phyloP scores from a whole-genome alignment of 2,888 invertebrate genomes.

The Idaea dimidiata region DNA sequence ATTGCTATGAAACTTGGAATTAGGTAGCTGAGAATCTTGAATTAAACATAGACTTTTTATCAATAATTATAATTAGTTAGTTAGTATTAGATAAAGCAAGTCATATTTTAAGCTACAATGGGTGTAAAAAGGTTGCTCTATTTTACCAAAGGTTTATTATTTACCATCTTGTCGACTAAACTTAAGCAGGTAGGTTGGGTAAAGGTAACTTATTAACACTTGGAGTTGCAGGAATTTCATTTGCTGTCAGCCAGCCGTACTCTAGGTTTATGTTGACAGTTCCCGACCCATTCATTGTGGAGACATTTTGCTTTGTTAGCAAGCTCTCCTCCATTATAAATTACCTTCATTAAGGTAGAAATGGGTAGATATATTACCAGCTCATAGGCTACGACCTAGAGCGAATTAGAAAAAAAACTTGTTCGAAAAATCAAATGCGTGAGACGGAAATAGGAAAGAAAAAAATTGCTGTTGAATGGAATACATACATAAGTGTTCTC shows the following conservation, averaged over 20 bases:
- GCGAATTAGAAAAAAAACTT: neutral
- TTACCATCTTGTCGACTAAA: neutral
- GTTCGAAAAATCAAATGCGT: neutral
- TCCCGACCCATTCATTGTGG: slow-evolving; percentile 2
- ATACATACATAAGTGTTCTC: neutral
- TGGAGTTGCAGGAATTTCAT: slow-evolving; percentile 21
- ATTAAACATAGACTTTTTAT: too few species aligned
- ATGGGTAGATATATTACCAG: neutral
- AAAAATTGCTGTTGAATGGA: neutral
- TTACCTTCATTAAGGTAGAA: neutral
- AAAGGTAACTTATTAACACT: neutral
- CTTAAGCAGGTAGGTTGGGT: neutral
- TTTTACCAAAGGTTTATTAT: neutral
- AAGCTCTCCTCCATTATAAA: neutral
- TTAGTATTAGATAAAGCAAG: neutral
- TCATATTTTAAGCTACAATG: neutral
- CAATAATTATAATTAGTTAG: too few species aligned
- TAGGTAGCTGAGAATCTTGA: too few species aligned
- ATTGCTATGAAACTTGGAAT: too few species aligned
- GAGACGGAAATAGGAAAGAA: neutral
- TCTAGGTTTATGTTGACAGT: neutral
- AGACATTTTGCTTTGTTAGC: neutral
- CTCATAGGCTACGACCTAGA: neutral
- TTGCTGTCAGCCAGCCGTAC: slow-evolving; percentile 13
- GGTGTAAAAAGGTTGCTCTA: neutral